Evolutionary conservation across 2,797 vertebrate genomes (phyloP).

Genomic region (Clarias fuscus): DNA sequence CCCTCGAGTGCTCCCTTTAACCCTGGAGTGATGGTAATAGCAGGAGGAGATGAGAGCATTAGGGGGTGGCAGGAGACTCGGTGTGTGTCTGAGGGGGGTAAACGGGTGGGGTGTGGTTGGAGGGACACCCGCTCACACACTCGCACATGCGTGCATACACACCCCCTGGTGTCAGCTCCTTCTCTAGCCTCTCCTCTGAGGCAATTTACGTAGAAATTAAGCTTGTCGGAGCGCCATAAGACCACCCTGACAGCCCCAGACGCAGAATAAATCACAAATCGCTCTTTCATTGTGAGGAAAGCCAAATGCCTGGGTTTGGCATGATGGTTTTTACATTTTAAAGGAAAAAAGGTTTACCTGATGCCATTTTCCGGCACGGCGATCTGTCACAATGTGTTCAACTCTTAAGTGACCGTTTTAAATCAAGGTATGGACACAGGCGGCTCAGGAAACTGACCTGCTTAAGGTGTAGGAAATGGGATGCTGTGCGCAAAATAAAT

Average conservation of each 20-base stretch:
- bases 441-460: slow-evolving; percentile 51
- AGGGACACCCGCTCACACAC: slow-evolving; percentile 58
- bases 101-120: slow-evolving; percentile 49
- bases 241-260: slow-evolving; percentile 68
- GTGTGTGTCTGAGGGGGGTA: slow-evolving; percentile 37
- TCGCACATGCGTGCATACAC: slow-evolving; percentile 9
- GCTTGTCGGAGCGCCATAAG: slow-evolving; percentile 69
- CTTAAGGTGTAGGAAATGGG: slow-evolving; percentile 49
- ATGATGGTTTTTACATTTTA: slow-evolving; percentile 73
- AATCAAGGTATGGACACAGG: slow-evolving; percentile 63
- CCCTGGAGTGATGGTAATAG: slow-evolving; percentile 59
- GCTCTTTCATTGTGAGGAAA: slow-evolving; percentile 65
- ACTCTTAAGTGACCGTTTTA: slow-evolving; percentile 71
- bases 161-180: slow-evolving; percentile 44
- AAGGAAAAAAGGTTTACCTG: slow-evolving; percentile 66
- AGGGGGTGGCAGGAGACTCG: slow-evolving; percentile 47
- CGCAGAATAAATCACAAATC: slow-evolving; percentile 72
- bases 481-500: slow-evolving; percentile 21
- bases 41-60: slow-evolving; percentile 67
- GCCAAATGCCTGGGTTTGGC: slow-evolving; percentile 68
- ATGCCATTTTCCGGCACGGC: slow-evolving; percentile 58
- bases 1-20: slow-evolving; percentile 60
- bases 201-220: slow-evolving; percentile 80
- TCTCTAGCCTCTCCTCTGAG: slow-evolving; percentile 64
- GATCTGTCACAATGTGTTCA: slow-evolving; percentile 61